These are phyloP conservation scores for Corythornis vintsioides DNA, from an alignment of 2,113 vertebrate genomes.

Conservation along the genomic window DNA sequence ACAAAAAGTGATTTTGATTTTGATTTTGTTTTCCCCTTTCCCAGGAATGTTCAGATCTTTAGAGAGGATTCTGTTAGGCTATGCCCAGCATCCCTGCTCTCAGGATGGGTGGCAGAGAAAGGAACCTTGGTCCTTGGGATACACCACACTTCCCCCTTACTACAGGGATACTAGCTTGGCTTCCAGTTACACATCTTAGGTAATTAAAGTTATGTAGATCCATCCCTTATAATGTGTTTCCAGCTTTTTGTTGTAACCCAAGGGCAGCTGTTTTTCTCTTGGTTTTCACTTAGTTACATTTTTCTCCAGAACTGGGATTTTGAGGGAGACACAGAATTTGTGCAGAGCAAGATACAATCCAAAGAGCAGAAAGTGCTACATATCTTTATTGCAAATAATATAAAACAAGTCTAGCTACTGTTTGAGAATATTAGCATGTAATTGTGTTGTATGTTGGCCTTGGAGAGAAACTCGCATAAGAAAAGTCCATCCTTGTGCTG, in stretches of 20 bases:
- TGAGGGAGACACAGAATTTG: background rate
- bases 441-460: background rate
- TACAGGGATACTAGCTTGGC: background rate
- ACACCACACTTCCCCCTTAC: background rate
- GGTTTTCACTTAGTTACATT: background rate
- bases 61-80: background rate
- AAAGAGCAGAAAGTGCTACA: background rate
- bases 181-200: background rate
- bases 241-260: background rate
- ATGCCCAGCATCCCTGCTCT: background rate
- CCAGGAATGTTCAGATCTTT: background rate
- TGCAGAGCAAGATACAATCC: background rate
- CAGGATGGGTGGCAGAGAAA: background rate
- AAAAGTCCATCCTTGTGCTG: background rate
- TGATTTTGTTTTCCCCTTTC: background rate
- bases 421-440: background rate
- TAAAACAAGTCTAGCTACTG: rapidly evolving
- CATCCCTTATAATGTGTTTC: background rate
- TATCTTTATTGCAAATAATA: background rate
- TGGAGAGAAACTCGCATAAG: background rate
- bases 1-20: background rate
- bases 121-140: background rate
- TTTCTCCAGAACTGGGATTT: background rate
- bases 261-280: background rate
- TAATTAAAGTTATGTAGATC: background rate